phyloP scores from a whole-genome alignment of 2,888 invertebrate species.

The Agrochola macilenta region DNA sequence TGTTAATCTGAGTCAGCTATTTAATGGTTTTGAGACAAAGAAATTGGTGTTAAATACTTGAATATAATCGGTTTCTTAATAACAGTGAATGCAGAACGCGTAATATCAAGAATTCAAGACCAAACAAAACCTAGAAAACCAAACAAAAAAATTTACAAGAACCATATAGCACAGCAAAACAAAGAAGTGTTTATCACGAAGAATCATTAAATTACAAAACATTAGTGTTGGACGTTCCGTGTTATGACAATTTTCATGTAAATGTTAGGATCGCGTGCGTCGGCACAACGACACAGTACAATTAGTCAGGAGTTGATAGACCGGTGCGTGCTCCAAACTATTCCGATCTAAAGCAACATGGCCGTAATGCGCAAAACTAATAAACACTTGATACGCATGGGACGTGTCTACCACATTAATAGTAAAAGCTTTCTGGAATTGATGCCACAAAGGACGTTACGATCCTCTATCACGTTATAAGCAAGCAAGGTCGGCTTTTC shows the following conservation, averaged over 20 bases:
- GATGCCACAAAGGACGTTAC: slow-evolving; percentile 23
- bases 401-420: slow-evolving; percentile 37
- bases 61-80: slow-evolving; percentile 3
- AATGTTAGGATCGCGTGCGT: slow-evolving; percentile 75
- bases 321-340: slow-evolving; percentile 74
- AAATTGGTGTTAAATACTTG: slow-evolving; percentile 18
- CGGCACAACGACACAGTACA: slow-evolving; percentile 64
- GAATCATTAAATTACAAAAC: slow-evolving; percentile 65
- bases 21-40: slow-evolving; percentile 27
- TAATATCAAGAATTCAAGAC: neutral
- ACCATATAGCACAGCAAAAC: slow-evolving; percentile 25
- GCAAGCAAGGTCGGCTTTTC: slow-evolving; percentile 28
- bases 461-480: slow-evolving; percentile 22
- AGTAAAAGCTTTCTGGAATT: slow-evolving; percentile 54
- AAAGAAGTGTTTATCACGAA: slow-evolving; percentile 60
- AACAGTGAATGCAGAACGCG: neutral
- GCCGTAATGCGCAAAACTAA: slow-evolving; percentile 60
- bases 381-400: slow-evolving; percentile 57
- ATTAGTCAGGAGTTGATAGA: slow-evolving; percentile 73
- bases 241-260: slow-evolving; percentile 73
- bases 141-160: slow-evolving; percentile 1
- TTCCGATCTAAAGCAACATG: slow-evolving; percentile 59
- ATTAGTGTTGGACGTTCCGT: slow-evolving; percentile 62
- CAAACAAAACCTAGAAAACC: neutral
- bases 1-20: slow-evolving; percentile 46